These are phyloP conservation scores for Diplosoma virens DNA, from an alignment of 23 tunicate species.

Conservation along the genomic window DNA sequence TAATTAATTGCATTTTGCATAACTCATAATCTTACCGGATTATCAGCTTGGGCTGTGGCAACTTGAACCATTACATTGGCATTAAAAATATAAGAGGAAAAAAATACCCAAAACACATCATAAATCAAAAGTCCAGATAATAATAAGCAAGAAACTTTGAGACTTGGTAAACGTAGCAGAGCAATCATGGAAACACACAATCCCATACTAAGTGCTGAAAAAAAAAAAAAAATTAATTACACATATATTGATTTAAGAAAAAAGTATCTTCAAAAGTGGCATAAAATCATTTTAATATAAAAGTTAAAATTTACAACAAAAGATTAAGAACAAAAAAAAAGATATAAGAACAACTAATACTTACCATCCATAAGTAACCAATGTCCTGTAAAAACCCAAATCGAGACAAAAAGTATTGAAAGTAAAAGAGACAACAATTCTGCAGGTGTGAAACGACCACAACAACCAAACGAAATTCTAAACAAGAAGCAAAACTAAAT, in stretches of 20 bases:
- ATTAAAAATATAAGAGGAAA: constrained; percentile 87
- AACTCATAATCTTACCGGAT: constrained; percentile 97
- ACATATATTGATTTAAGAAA: not conserved
- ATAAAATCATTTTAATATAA: no score
- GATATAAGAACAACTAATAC: no score
- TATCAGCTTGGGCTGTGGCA: constrained; percentile 95
- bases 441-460: constrained; percentile 91
- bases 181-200: constrained; percentile 97
- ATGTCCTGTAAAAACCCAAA: constrained; percentile 94
- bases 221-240: not conserved
- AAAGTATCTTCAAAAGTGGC: no score
- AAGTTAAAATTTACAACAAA: no score
- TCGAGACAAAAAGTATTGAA: constrained; percentile 81
- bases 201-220: constrained; percentile 95
- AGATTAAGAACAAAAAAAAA: no score
- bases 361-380: constrained; percentile 96
- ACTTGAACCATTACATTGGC: constrained; percentile 98
- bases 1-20: no score
- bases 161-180: constrained; percentile 83
- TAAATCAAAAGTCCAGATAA: constrained; percentile 88
- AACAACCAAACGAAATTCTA: constrained; percentile 85
- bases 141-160: constrained; percentile 89
- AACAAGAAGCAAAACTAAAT: not conserved
- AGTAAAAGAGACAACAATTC: constrained; percentile 80
- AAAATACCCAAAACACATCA: constrained; percentile 98